Conservation (phyloP, 2,888 invertebrate genomes). For the Ophraella communa region DNA sequence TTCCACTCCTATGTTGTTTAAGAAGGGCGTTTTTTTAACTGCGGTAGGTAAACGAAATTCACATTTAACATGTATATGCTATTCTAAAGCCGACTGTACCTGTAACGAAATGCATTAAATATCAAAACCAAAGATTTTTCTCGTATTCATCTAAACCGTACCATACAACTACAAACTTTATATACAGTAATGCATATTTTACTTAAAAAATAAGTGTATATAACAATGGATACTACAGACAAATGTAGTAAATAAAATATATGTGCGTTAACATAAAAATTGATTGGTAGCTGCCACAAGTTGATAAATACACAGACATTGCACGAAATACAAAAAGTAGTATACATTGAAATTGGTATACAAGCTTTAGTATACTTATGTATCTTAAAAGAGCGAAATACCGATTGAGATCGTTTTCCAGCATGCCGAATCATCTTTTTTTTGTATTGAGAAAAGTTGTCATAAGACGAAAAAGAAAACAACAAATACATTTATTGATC, state of each 20-base stretch:
- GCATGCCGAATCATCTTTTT: neutral
- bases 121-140: too few relatives aligned
- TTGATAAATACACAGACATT: slow-evolving; percentile 30
- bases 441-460: neutral
- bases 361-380: slow-evolving; percentile 28
- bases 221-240: slow-evolving; percentile 1
- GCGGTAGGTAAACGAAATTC: too few relatives aligned
- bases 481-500: too few relatives aligned
- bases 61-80: too few relatives aligned
- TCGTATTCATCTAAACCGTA: too few relatives aligned
- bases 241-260: slow-evolving; percentile 3
- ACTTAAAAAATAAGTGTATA: slow-evolving; percentile 2
- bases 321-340: slow-evolving; percentile 28
- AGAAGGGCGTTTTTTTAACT: too few relatives aligned
- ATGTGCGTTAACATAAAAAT: slow-evolving; percentile 13
- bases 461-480: neutral
- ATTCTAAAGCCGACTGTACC: too few relatives aligned
- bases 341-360: slow-evolving; percentile 32
- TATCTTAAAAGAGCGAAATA: slow-evolving; percentile 23
- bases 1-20: too few relatives aligned
- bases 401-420: neutral
- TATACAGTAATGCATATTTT: neutral
- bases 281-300: slow-evolving; percentile 28
- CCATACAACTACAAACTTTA: neutral
- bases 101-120: too few relatives aligned